phyloP scores from a whole-genome alignment of 2,888 invertebrate genomes.

The Osmoderma eremita region DNA sequence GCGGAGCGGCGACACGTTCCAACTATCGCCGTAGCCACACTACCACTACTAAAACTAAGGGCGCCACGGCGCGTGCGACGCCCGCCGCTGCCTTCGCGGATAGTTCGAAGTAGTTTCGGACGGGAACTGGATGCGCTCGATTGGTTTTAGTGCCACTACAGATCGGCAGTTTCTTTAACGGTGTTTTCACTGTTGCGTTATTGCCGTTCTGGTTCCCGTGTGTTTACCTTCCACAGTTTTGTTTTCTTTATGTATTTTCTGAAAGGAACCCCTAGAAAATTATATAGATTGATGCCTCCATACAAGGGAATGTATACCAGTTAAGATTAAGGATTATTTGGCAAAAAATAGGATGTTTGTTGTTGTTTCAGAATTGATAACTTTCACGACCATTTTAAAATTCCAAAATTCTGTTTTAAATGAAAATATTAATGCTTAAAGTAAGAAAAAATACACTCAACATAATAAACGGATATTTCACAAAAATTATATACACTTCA shows the following conservation, averaged over 20 bases:
- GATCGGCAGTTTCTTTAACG: slow-evolving; percentile 25
- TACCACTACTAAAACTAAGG: not conserved
- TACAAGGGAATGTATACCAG: not conserved
- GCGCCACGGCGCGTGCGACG: slow-evolving; percentile 1
- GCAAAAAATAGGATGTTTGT: not conserved
- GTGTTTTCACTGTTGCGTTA: slow-evolving; percentile 30
- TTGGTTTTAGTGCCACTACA: slow-evolving; percentile 28
- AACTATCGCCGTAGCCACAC: slow-evolving; percentile 27
- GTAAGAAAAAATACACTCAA: too few species aligned
- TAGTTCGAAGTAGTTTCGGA: slow-evolving; percentile 31
- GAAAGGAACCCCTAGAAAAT: slow-evolving; percentile 10
- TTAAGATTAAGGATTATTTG: not conserved
- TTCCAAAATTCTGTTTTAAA: too few species aligned
- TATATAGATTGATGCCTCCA: not conserved
- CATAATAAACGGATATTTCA: too few species aligned
- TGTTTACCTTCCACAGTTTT: slow-evolving; percentile 12
- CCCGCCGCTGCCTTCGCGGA: slow-evolving; percentile 19
- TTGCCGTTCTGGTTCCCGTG: slow-evolving; percentile 2
- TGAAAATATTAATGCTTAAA: too few species aligned
- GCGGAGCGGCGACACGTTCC: slow-evolving; percentile 59
- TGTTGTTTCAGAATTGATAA: too few species aligned
- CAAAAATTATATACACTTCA: too few species aligned
- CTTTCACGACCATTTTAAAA: too few species aligned
- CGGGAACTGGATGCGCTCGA: slow-evolving; percentile 33
- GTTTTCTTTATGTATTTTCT: slow-evolving; percentile 1